Evolutionary conservation across 2,888 invertebrate genomes (phyloP).

Genomic region (Lissonota sp.): DNA sequence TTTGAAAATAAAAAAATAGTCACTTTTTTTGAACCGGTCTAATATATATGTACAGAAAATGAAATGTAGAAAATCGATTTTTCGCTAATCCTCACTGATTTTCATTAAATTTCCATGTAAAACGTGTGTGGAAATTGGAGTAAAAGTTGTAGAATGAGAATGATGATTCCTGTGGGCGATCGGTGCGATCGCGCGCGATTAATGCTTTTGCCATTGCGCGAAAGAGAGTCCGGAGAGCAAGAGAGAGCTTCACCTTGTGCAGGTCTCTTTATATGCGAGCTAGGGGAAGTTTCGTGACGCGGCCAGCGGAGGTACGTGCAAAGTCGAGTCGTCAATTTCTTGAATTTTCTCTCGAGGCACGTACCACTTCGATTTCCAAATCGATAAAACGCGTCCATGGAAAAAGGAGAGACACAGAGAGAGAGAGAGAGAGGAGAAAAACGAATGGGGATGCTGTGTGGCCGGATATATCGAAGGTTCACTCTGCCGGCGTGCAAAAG

Average conservation of each 20-base stretch:
- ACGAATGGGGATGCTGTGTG: conserved; percentile 44
- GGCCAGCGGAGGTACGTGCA: conserved; percentile 56
- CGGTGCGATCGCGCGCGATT: conserved; percentile 61
- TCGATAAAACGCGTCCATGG: conserved; percentile 44
- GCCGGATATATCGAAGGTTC: conserved; percentile 52
- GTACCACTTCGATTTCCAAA: conserved; percentile 67
- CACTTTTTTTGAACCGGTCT: too few species aligned
- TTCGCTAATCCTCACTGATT: too few species aligned
- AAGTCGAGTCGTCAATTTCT: conserved; percentile 68
- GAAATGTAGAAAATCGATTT: too few species aligned
- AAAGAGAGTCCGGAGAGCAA: not conserved
- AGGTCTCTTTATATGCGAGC: conserved; percentile 9
- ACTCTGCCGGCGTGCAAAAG: conserved; percentile 32
- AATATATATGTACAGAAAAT: too few species aligned
- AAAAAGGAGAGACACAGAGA: conserved; percentile 8
- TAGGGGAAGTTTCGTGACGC: not conserved
- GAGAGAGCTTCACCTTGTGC: too few species aligned
- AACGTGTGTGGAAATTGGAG: not conserved
- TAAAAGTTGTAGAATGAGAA: conserved; percentile 14
- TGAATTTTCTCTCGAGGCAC: conserved; percentile 67
- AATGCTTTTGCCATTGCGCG: conserved; percentile 46
- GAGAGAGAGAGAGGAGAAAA: conserved; percentile 20
- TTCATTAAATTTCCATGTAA: too few species aligned
- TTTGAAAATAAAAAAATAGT: too few species aligned
- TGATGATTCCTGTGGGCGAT: conserved; percentile 50